phyloP scores from a whole-genome alignment of 2,888 invertebrate genomes.

The Tenthredo scrophulariae region DNA sequence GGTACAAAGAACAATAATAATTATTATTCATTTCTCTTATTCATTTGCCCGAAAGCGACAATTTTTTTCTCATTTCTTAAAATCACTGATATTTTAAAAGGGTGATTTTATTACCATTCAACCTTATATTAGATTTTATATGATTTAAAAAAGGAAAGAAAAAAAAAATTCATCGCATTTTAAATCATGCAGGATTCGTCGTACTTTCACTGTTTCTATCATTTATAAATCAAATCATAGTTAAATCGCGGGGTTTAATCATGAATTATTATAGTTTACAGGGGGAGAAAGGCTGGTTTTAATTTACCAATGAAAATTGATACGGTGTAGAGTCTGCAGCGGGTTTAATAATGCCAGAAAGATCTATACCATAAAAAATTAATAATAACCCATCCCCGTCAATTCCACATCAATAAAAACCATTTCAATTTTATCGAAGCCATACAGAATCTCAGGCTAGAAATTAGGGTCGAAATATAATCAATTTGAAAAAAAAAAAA shows the following conservation, averaged over 20 bases:
- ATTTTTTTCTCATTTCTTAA: conserved; percentile 23
- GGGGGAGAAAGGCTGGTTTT: conserved; percentile 31
- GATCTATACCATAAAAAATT: background rate
- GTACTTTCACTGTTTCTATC: background rate
- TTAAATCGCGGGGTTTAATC: conserved; percentile 18
- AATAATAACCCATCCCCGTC: background rate
- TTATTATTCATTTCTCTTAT: conserved; percentile 26
- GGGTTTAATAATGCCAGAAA: background rate
- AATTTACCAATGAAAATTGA: conserved; percentile 54
- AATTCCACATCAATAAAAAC: background rate
- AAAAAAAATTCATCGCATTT: background rate
- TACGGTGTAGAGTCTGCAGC: conserved; percentile 11
- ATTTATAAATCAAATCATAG: conserved; percentile 32
- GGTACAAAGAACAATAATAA: conserved; percentile 21
- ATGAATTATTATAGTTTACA: conserved; percentile 27
- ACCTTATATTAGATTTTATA: background rate
- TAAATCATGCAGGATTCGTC: background rate
- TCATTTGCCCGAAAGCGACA: conserved; percentile 5
- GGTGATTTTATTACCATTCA: background rate
- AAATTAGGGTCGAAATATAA: background rate
- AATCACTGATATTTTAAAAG: background rate
- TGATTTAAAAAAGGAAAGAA: background rate
- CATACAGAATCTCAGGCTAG: background rate
- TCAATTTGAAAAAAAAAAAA: background rate
- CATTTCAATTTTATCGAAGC: background rate